A percentile compares a stretch with the other conserved stretches of the same genome.
Evolutionary conservation across 1,140 invertebrate species (phyloP).

Genomic region (Mesaphorura yosii): DNA sequence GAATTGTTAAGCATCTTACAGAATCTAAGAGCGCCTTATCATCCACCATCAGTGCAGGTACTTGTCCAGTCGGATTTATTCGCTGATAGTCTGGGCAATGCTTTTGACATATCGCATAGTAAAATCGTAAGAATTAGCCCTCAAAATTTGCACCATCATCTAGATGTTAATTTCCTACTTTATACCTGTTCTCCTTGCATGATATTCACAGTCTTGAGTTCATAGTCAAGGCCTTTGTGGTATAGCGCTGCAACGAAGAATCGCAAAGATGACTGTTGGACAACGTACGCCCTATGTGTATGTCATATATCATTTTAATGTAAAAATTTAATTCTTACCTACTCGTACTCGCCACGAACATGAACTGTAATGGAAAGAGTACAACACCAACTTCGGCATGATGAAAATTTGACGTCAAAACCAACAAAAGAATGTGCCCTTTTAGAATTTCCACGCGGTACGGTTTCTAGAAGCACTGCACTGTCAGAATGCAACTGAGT

Average conservation of each 20-base stretch:
- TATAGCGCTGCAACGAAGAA: constrained; percentile 68
- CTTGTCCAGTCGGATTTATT: constrained; percentile 86
- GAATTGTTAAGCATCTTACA: constrained; percentile 36
- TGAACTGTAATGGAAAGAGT: constrained; percentile 83
- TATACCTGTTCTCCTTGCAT: constrained; percentile 64
- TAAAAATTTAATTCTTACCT: constrained; percentile 44
- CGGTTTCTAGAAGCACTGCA: no score
- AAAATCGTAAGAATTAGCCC: not conserved
- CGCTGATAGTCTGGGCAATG: constrained; percentile 76
- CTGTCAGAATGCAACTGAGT: no score
- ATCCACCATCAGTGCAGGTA: constrained; percentile 77
- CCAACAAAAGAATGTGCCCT: no score
- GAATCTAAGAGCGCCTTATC: constrained; percentile 65
- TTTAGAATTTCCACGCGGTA: no score
- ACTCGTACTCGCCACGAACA: constrained; percentile 86
- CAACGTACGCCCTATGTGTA: not conserved
- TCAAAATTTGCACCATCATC: not conserved
- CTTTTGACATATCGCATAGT: constrained; percentile 35
- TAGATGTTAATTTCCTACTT: constrained; percentile 34
- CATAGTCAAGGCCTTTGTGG: constrained; percentile 88
- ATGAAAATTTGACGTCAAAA: no score
- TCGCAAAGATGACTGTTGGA: not conserved
- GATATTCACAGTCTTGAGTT: constrained; percentile 80
- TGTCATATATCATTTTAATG: no score
- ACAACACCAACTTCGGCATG: constrained; percentile 63